phyloP scores from a whole-genome alignment of 2,888 invertebrate species.

The Entomobrya proxima region DNA sequence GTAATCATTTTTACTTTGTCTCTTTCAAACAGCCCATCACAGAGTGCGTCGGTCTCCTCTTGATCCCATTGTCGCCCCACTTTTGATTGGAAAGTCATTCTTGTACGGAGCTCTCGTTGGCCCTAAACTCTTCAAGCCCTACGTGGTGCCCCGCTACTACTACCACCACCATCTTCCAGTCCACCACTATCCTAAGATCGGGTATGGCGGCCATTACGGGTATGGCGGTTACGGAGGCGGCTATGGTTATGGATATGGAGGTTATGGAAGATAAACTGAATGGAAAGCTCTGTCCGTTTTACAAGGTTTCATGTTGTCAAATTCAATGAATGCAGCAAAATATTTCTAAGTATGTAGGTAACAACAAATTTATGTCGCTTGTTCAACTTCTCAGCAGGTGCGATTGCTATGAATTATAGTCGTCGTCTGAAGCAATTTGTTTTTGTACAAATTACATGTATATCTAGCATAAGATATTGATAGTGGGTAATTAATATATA shows the following conservation, averaged over 20 bases:
- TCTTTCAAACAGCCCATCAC: conserved; percentile 38
- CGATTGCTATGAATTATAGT: not conserved
- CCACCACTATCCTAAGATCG: conserved; percentile 53
- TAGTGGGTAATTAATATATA: conserved; percentile 50
- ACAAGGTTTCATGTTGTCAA: conserved; percentile 56
- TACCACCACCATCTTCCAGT: conserved; percentile 56
- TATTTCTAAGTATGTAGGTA: not conserved
- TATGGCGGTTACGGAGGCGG: conserved; percentile 43
- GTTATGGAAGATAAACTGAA: not conserved
- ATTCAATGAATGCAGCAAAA: conserved; percentile 52
- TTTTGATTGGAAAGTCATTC: conserved; percentile 67
- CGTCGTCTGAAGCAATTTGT: conserved; percentile 61
- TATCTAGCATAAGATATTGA: conserved; percentile 24
- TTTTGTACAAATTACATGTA: conserved; percentile 60
- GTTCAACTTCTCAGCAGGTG: conserved; percentile 27
- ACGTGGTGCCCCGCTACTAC: conserved; percentile 23
- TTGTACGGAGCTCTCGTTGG: conserved; percentile 67
- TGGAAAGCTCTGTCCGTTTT: not conserved
- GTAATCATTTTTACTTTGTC: not conserved
- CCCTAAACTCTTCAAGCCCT: conserved; percentile 68
- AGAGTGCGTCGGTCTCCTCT: conserved; percentile 66
- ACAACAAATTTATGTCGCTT: conserved; percentile 21
- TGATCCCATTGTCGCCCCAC: conserved; percentile 67
- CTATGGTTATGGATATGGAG: conserved; percentile 45
- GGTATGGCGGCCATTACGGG: conserved; percentile 25